These are phyloP conservation scores for Drosophila sturtevanti DNA, from an alignment of 1,140 invertebrate species.

Conservation along the genomic window DNA sequence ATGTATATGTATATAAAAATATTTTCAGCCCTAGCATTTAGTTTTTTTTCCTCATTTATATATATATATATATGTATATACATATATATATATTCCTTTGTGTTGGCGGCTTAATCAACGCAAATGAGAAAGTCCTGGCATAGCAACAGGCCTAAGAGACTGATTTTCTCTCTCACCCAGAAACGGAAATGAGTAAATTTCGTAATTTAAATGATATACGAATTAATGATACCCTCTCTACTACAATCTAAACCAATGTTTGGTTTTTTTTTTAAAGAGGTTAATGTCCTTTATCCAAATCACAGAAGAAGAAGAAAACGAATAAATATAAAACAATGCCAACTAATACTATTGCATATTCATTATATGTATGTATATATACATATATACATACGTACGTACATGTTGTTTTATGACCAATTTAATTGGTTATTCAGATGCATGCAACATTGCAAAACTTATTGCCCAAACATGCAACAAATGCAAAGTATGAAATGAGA, in stretches of 20 bases:
- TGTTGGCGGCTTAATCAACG: constrained; percentile 59
- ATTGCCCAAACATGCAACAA: not conserved
- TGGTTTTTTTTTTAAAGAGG: too few relatives aligned
- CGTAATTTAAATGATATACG: not conserved
- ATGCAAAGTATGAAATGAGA: not conserved
- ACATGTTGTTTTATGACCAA: not conserved
- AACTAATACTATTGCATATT: too few relatives aligned
- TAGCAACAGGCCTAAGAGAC: constrained; percentile 59
- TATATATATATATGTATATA: constrained; percentile 37
- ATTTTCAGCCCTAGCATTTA: constrained; percentile 18
- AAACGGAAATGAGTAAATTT: not conserved
- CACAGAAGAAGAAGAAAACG: too few relatives aligned
- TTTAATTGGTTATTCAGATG: not conserved
- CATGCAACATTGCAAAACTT: not conserved
- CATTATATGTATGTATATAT: too few relatives aligned
- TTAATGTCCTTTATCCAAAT: too few relatives aligned
- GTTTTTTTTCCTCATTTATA: too few relatives aligned
- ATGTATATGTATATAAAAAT: constrained; percentile 22
- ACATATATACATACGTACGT: too few relatives aligned
- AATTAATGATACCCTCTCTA: not conserved
- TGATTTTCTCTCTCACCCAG: constrained; percentile 1
- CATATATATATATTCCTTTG: constrained; percentile 31
- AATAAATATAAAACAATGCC: too few relatives aligned
- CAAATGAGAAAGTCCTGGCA: constrained; percentile 57
- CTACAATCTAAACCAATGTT: too few relatives aligned